Conservation (phyloP, 1,140 invertebrate genomes). For the Lasioglossum baleicum region DNA sequence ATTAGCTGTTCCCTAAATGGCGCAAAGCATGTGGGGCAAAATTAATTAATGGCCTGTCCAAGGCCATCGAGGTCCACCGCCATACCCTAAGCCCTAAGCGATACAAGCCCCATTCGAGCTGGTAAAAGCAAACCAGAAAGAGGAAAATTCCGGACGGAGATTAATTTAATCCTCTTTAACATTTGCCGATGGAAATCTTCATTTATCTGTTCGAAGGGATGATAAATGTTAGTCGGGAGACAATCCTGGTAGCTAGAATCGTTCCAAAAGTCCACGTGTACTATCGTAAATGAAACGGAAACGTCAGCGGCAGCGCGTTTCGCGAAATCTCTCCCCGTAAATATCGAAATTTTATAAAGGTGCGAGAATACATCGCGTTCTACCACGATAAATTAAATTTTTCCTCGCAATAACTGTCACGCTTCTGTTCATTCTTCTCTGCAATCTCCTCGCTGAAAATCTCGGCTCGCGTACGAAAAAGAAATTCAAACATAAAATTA, state of each 20-base stretch:
- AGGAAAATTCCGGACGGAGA: not conserved
- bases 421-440: no score
- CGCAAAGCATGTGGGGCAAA: not conserved
- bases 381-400: not conserved
- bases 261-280: not conserved
- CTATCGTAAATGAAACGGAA: not conserved
- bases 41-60: not conserved
- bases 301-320: not conserved
- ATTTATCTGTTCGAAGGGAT: not conserved
- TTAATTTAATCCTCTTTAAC: not conserved
- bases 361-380: not conserved
- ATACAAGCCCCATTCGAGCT: not conserved
- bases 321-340: not conserved
- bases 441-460: no score
- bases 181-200: conserved; percentile 4
- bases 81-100: not conserved
- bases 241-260: not conserved
- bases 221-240: not conserved
- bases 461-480: no score
- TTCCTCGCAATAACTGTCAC: not conserved
- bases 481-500: no score
- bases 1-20: not conserved
- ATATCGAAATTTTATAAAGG: not conserved
- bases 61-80: not conserved
- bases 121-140: not conserved